Evolutionary conservation across 2,797 vertebrate species (phyloP).

Genomic region (Eulemur coronatus): DNA sequence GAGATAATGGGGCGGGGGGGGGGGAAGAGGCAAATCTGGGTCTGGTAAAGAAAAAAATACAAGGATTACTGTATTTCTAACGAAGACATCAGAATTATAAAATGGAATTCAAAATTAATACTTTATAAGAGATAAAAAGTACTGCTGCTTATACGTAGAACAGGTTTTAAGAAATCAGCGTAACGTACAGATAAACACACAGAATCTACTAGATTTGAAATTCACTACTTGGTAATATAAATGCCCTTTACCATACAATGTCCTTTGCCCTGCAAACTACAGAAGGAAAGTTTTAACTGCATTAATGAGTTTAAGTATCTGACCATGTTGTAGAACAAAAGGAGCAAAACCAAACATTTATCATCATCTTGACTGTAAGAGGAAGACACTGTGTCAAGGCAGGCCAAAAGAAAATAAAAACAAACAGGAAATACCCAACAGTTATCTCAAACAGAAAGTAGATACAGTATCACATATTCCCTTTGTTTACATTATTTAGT

Average conservation of each 20-base stretch:
- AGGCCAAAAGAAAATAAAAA: background rate
- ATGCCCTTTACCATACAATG: background rate
- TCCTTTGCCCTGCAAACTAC: background rate
- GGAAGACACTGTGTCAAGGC: background rate
- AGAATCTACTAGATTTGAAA: background rate
- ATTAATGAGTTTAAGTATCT: background rate
- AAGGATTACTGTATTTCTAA: background rate
- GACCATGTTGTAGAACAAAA: background rate
- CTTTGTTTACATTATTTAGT: slow-evolving; percentile 58
- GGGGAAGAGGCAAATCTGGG: accelerated
- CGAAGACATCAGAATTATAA: background rate
- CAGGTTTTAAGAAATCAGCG: background rate
- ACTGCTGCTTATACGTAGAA: background rate
- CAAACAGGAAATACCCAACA: background rate
- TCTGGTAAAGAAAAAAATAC: background rate
- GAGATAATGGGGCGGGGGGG: no score
- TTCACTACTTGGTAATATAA: background rate
- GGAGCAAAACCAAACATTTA: background rate
- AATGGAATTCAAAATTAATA: background rate
- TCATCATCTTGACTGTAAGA: background rate
- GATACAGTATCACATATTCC: slow-evolving; percentile 38
- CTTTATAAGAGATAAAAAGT: background rate
- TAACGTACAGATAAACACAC: background rate
- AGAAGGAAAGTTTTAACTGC: background rate
- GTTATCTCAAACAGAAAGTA: slow-evolving; percentile 50